phyloP scores from a whole-genome alignment of 2,888 invertebrate genomes.

The Gymnoscelis rufifasciata region DNA sequence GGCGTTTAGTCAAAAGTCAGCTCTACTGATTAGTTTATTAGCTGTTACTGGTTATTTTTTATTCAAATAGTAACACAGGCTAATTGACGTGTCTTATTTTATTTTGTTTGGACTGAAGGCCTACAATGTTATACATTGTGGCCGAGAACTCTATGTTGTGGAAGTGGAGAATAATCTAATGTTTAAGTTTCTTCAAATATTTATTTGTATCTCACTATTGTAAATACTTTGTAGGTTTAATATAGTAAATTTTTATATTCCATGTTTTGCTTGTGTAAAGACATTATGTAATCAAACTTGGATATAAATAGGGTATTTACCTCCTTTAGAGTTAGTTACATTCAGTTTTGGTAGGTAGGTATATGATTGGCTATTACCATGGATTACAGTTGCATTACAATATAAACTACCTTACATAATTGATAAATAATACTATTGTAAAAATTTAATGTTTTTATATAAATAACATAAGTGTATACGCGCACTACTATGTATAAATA shows the following conservation, averaged over 20 bases:
- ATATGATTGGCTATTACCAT: too few species aligned
- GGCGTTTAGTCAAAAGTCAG: not conserved
- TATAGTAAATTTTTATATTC: constrained; percentile 24
- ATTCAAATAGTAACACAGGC: not conserved
- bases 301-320: too few species aligned
- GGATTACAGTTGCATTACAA: too few species aligned
- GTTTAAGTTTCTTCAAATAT: constrained; percentile 20
- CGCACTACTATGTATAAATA: too few species aligned
- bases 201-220: constrained; percentile 27
- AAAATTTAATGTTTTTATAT: too few species aligned
- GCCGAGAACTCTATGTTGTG: constrained; percentile 8
- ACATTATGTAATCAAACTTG: too few species aligned
- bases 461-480: too few species aligned
- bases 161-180: constrained; percentile 22
- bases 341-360: too few species aligned
- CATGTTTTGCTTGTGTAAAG: not conserved
- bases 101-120: constrained; percentile 27
- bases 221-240: constrained; percentile 14
- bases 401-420: too few species aligned
- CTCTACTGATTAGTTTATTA: too few species aligned
- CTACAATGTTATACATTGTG: constrained; percentile 42
- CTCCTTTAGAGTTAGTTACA: too few species aligned
- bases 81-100: constrained; percentile 19
- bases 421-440: too few species aligned
- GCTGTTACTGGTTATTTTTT: not conserved